These are phyloP conservation scores for Ovis canadensis DNA, from an alignment of 2,113 vertebrate species.

Conservation along the genomic window DNA sequence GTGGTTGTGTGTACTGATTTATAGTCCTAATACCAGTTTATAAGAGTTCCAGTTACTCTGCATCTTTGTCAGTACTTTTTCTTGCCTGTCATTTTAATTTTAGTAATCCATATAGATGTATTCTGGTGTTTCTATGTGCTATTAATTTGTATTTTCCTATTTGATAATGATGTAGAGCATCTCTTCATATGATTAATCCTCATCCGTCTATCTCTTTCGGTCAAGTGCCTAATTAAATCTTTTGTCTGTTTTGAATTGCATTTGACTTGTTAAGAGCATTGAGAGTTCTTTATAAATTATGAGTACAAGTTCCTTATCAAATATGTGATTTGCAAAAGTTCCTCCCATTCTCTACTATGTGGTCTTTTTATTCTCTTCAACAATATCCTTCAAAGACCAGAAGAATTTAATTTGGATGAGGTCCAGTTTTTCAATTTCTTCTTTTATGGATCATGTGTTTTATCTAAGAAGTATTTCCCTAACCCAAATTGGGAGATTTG, in stretches of 20 bases:
- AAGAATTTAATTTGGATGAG: background rate
- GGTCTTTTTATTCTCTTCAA: background rate
- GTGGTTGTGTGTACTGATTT: background rate
- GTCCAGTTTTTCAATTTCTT: background rate
- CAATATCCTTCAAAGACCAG: background rate
- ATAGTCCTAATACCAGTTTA: background rate
- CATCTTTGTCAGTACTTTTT: background rate
- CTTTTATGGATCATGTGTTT: background rate
- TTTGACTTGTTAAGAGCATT: background rate
- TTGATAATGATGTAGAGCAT: background rate
- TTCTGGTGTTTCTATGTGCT: background rate
- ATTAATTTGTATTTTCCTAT: background rate
- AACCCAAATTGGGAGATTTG: background rate
- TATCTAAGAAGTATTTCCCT: background rate
- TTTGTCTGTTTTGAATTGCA: background rate
- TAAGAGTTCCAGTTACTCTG: background rate
- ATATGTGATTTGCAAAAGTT: background rate
- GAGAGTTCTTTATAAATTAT: background rate
- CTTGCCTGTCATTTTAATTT: background rate
- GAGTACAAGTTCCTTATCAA: background rate
- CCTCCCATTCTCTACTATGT: background rate
- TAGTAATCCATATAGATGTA: background rate
- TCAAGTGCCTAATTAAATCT: background rate
- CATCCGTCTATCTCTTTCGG: background rate
- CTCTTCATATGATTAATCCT: background rate